phyloP scores from a whole-genome alignment of 1,140 invertebrate genomes.

The Cheumatopsyche charites region DNA sequence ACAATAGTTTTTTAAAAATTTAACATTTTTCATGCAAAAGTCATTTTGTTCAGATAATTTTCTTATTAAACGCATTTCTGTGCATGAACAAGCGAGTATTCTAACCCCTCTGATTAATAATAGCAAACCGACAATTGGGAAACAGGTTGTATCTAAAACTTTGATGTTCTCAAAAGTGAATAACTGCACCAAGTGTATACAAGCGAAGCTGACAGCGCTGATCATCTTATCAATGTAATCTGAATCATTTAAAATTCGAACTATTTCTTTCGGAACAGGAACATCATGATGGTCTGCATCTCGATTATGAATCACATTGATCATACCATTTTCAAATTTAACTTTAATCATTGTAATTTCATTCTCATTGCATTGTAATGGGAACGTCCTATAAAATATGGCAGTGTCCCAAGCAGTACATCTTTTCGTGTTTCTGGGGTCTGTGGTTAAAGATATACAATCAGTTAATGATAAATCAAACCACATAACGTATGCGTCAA shows the following conservation, averaged over 20 bases:
- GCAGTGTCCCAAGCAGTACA: constrained; percentile 79
- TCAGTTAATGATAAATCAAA: constrained; percentile 77
- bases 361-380: background rate
- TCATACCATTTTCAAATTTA: constrained; percentile 28
- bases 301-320: constrained; percentile 8
- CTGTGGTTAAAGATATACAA: constrained; percentile 63
- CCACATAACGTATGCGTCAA: constrained; percentile 73
- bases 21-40: constrained; percentile 28
- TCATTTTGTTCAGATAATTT: constrained; percentile 35
- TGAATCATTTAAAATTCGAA: constrained; percentile 41
- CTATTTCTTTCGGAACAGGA: constrained; percentile 27
- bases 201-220: constrained; percentile 28
- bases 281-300: background rate
- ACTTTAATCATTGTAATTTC: constrained; percentile 1
- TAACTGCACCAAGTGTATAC: constrained; percentile 39
- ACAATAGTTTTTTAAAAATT: constrained; percentile 5
- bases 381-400: constrained; percentile 58
- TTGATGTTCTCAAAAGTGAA: constrained; percentile 23
- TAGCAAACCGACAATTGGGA: constrained; percentile 42
- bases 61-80: background rate
- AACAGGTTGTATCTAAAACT: constrained; percentile 40
- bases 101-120: constrained; percentile 34
- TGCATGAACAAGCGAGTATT: constrained; percentile 13
- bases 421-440: constrained; percentile 58
- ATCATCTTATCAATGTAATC: constrained; percentile 31